phyloP scores from a whole-genome alignment of 2,888 invertebrate species.

The Poecilobothrus nobilitatus region DNA sequence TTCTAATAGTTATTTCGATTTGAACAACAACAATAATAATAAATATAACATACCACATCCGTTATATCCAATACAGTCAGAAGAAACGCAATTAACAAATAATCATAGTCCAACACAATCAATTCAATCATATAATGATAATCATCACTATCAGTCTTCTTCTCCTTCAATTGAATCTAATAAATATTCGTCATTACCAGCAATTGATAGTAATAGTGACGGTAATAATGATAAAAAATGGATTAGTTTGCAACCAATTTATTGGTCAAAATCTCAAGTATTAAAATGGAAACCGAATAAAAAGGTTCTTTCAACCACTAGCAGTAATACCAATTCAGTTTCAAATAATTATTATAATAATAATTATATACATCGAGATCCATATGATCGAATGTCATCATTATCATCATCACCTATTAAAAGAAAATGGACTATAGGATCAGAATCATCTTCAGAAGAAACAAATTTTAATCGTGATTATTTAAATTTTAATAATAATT shows the following conservation, averaged over 20 bases:
- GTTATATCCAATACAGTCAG: background rate
- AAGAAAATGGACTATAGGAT: background rate
- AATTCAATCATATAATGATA: background rate
- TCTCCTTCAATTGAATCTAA: background rate
- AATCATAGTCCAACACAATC: constrained; percentile 15
- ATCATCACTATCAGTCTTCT: background rate
- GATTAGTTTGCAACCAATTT: constrained; percentile 68
- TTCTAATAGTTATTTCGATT: background rate
- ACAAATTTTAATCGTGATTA: background rate
- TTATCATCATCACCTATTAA: background rate
- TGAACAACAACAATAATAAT: background rate
- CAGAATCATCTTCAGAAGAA: background rate
- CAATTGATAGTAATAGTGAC: too few relatives aligned
- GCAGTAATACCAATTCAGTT: constrained; percentile 34
- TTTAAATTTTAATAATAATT: constrained; percentile 1
- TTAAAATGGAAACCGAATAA: constrained; percentile 67
- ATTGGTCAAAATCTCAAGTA: constrained; percentile 72
- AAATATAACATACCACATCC: background rate
- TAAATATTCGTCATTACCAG: background rate
- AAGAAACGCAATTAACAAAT: constrained; percentile 7
- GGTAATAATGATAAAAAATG: constrained; percentile 55
- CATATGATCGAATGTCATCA: background rate
- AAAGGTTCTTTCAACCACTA: constrained; percentile 47
- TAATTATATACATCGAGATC: constrained; percentile 20
- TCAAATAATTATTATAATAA: constrained; percentile 15